phyloP scores from a whole-genome alignment of 2,113 vertebrate species.

The Erpornis zantholeuca region DNA sequence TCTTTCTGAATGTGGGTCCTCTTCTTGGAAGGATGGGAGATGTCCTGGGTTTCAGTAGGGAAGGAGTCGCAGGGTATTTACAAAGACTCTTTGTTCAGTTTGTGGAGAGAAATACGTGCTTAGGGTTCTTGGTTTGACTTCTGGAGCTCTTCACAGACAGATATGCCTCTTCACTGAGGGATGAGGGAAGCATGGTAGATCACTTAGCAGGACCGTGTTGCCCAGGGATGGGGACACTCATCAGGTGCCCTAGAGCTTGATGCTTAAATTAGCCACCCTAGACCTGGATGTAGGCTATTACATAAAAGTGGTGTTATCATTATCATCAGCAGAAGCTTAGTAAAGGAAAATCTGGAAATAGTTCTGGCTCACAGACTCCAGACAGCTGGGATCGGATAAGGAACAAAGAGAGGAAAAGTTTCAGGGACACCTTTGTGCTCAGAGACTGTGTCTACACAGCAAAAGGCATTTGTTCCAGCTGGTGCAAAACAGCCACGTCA shows the following conservation, averaged over 20 bases:
- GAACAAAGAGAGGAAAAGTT: neutral
- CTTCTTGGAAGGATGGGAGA: neutral
- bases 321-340: neutral
- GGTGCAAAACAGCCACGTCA: neutral
- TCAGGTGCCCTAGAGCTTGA: neutral
- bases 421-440: neutral
- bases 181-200: neutral
- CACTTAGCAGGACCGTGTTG: neutral
- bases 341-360: neutral
- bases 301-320: neutral
- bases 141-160: neutral
- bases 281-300: neutral
- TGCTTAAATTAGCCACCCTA: neutral
- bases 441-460: neutral
- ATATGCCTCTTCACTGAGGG: neutral
- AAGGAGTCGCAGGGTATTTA: neutral
- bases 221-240: fast-evolving
- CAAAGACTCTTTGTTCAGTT: neutral
- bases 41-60: neutral
- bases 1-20: neutral
- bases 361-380: neutral
- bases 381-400: neutral
- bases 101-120: neutral
- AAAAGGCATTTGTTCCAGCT: neutral
- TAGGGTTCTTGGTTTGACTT: neutral